A percentile compares a stretch with the other conserved stretches of the same genome.
These are phyloP conservation scores for Dusona sp. DNA, from an alignment of 2,888 invertebrate species.

Conservation along the genomic window DNA sequence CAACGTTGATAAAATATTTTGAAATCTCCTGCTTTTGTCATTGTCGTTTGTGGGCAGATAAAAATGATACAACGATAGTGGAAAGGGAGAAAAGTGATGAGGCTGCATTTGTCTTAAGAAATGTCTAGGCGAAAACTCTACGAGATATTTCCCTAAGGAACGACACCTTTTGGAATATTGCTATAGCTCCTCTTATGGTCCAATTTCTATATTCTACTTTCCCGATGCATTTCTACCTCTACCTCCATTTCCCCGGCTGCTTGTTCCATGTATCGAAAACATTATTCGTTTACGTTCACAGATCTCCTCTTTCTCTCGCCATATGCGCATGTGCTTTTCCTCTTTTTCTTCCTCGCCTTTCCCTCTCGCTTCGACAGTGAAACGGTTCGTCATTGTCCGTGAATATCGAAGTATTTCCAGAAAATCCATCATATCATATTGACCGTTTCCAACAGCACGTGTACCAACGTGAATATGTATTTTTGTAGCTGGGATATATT, in stretches of 20 bases:
- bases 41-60: neutral
- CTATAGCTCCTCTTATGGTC: constrained; percentile 15
- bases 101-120: constrained; percentile 38
- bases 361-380: constrained; percentile 3
- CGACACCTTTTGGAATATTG: constrained; percentile 23
- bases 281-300: constrained; percentile 45
- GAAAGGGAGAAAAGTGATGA: constrained; percentile 11
- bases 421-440: constrained; percentile 8
- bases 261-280: constrained; percentile 41
- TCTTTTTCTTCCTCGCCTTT: neutral
- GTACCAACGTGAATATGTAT: neutral
- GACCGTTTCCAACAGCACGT: constrained; percentile 3
- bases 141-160: constrained; percentile 46
- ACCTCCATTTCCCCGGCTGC: constrained; percentile 14
- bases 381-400: constrained; percentile 36
- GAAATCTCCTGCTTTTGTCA: neutral
- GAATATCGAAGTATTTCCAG: constrained; percentile 21
- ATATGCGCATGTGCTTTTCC: neutral
- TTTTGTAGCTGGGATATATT: neutral
- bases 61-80: neutral
- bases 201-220: constrained; percentile 37
- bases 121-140: constrained; percentile 16
- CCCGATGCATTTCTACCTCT: neutral
- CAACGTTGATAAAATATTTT: neutral
- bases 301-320: neutral